Evolutionary conservation across 2,797 vertebrate species (phyloP), one percentile per base, ranked within the genome.

Genomic region (Galagoides demidoff): DNA sequence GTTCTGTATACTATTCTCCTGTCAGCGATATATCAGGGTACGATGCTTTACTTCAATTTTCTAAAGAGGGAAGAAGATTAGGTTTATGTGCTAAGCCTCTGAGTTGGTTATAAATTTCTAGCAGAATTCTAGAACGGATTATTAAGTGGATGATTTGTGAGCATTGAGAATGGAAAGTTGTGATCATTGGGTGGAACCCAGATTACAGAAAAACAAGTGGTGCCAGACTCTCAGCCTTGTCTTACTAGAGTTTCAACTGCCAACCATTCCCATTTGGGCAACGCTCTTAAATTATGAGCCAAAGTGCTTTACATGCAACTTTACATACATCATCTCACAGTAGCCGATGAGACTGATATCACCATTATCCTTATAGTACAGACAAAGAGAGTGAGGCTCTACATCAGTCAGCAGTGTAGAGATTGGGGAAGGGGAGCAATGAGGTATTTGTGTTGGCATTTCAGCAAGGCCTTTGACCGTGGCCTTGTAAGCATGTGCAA

Each of bases 341-440:
- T 19, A 71, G 37, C 31, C 39, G 1, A 2, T 14, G 52, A 61
- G 87, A 43, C 34, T 20, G 25, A 6, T 10, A 4, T 2, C 19
- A 19, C 43, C 39, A 1, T 34, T 3, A 1, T 14, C 57, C 57
- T 76, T 34, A 2, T 4, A 9, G 7, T 27, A 3, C 3, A 34
- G 64, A 27, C 29, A 0, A 22, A 29, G 3, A 39, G 11, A 22
- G 14, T 1, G 7, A 66, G 77, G 11, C 83, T 57, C 5, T 66
- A 29, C 2, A 2, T 2, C 0, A 1, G 29, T 66, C n/a, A 13
- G 16, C 25, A 39, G 16, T 1, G 1, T 1, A 1, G 27, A 0
- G 19, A 17, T 1, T 22, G 27, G 37, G 57, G 52, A 45, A 52
- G 71, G n/a, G 20, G 16, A 34, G 12, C 7, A 29, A 45, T 11